A percentile compares a stretch with the other conserved stretches of the same genome.
These are phyloP conservation scores for Platerodrilus igneus DNA, from an alignment of 2,888 invertebrate species.

Conservation along the genomic window DNA sequence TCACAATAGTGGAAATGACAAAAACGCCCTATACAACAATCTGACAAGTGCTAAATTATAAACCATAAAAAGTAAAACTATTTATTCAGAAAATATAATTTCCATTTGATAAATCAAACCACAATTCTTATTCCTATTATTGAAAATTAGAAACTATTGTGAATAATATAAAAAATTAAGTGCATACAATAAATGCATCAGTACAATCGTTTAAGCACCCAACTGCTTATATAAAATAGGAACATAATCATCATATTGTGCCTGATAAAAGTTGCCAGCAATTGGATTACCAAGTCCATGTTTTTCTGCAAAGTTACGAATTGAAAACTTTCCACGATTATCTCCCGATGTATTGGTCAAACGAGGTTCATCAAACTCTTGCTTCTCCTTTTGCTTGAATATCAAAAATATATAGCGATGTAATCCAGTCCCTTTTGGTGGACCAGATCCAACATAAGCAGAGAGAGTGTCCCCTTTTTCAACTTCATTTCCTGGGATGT, in stretches of 20 bases:
- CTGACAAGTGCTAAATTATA: too few relatives aligned
- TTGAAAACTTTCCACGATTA: conserved; percentile 52
- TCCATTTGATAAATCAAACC: too few relatives aligned
- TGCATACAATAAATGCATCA: too few relatives aligned
- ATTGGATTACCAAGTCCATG: conserved; percentile 57
- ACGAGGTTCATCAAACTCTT: conserved; percentile 36
- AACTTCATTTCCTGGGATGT: conserved; percentile 64
- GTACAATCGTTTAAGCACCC: conserved; percentile 15
- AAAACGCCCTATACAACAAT: too few relatives aligned
- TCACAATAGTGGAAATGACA: too few relatives aligned
- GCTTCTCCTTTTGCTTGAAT: conserved; percentile 61
- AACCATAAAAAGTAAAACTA: too few relatives aligned
- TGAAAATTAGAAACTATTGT: neutral
- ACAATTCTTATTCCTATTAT: too few relatives aligned
- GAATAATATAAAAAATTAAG: too few relatives aligned
- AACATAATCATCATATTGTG: conserved; percentile 60
- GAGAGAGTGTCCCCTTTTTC: conserved; percentile 60
- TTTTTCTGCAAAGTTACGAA: conserved; percentile 53
- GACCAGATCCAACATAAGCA: conserved; percentile 63
- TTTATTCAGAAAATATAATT: too few relatives aligned
- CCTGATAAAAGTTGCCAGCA: conserved; percentile 60
- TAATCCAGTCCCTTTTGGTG: conserved; percentile 63
- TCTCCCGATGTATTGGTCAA: conserved; percentile 30
- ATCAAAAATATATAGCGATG: conserved; percentile 71
- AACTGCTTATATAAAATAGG: conserved; percentile 19